These are phyloP conservation scores for Polypterus senegalus DNA, from an alignment of 2,113 vertebrate species.

Conservation along the genomic window DNA sequence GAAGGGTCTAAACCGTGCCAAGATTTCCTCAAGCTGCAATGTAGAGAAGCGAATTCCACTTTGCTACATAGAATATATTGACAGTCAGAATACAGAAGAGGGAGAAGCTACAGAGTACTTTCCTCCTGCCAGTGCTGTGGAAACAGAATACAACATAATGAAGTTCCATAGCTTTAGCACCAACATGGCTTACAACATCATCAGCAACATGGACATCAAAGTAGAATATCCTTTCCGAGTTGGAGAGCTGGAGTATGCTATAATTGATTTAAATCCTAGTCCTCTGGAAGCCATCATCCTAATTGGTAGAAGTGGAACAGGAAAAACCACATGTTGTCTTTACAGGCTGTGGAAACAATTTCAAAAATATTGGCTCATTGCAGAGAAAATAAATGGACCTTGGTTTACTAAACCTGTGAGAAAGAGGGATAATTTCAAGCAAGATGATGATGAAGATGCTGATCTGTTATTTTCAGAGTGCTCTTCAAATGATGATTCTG, in stretches of 20 bases:
- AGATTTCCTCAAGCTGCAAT: slow-evolving; percentile 27
- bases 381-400: slow-evolving; percentile 36
- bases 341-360: slow-evolving; percentile 65
- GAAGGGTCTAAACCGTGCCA: slow-evolving; percentile 41
- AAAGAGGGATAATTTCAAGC: slow-evolving; percentile 26
- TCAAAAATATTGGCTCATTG: slow-evolving; percentile 52
- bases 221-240: slow-evolving; percentile 66
- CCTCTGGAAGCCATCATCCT: slow-evolving; percentile 60
- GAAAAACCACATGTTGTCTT: slow-evolving; percentile 63
- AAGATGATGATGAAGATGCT: slow-evolving; percentile 14
- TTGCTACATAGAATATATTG: slow-evolving; percentile 44
- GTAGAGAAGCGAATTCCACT: slow-evolving; percentile 42
- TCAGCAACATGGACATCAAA: slow-evolving; percentile 40
- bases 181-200: slow-evolving; percentile 59
- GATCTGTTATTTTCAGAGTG: background rate
- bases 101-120: slow-evolving; percentile 40
- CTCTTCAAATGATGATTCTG: slow-evolving; percentile 9
- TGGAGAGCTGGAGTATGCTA: slow-evolving; percentile 53
- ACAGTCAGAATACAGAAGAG: slow-evolving; percentile 27
- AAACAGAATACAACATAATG: slow-evolving; percentile 60
- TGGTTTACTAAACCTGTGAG: slow-evolving; percentile 42
- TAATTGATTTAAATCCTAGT: slow-evolving; percentile 57
- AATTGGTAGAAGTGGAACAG: slow-evolving; percentile 61
- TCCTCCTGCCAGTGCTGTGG: slow-evolving; percentile 52
- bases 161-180: slow-evolving; percentile 72